Evolutionary conservation across 2,113 vertebrate genomes (phyloP).

Genomic region (Salvelinus alpinus): DNA sequence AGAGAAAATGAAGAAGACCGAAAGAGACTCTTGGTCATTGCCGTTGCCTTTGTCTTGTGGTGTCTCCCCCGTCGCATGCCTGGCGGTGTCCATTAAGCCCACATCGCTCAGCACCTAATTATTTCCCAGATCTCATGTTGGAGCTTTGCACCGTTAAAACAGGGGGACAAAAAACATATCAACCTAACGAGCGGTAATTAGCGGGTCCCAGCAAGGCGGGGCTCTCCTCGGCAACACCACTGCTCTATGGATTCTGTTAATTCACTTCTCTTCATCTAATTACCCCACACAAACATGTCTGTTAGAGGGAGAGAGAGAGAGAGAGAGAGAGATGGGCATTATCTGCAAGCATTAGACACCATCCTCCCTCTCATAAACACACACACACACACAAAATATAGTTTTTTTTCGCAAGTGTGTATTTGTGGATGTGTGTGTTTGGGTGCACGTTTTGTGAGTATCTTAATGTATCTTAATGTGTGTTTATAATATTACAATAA

Average conservation of each 20-base stretch:
- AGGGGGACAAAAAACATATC: conserved; percentile 48
- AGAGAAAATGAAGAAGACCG: too few relatives aligned
- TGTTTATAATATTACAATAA: too few relatives aligned
- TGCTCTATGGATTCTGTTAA: conserved; percentile 89
- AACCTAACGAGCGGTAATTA: conserved; percentile 90
- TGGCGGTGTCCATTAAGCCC: conserved; percentile 40
- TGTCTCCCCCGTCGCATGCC: conserved; percentile 27
- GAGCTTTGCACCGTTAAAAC: conserved; percentile 38
- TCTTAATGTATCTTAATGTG: too few relatives aligned
- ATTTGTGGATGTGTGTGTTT: conserved; percentile 5
- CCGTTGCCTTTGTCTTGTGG: not conserved
- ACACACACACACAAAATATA: conserved; percentile 43
- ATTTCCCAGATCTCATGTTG: conserved; percentile 54
- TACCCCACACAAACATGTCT: conserved; percentile 77
- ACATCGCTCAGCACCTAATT: conserved; percentile 43
- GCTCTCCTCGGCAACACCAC: conserved; percentile 83
- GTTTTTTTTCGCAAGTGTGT: not conserved
- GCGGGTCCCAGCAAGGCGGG: conserved; percentile 80
- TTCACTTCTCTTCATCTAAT: conserved; percentile 93
- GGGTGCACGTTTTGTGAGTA: too few relatives aligned
- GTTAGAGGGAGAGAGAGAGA: conserved; percentile 64
- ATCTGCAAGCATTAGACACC: not conserved
- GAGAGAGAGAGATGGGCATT: conserved; percentile 7
- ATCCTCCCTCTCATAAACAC: too few relatives aligned
- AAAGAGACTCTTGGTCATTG: too few relatives aligned